Conservation (phyloP, 2,113 vertebrate genomes). For the Ancistrus triradiatus region DNA sequence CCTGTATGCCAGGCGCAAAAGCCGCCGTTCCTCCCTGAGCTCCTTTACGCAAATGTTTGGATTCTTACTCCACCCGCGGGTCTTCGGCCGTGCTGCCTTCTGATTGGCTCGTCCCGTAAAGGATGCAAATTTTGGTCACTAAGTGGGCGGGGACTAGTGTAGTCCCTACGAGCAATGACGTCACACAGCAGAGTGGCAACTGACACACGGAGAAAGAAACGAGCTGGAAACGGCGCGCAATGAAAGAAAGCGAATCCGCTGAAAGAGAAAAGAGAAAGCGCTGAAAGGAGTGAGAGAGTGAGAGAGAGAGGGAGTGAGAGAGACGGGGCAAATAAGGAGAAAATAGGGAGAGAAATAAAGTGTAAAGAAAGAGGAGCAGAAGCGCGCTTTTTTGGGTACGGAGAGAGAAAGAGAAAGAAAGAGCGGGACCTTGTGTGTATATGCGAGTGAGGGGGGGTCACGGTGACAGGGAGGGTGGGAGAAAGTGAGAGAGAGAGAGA, state of each 20-base stretch:
- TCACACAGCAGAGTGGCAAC: conserved; percentile 58
- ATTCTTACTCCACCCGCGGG: conserved; percentile 58
- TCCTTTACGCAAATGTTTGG: conserved; percentile 62
- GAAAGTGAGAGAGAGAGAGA: conserved; percentile 37
- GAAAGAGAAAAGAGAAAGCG: conserved; percentile 34
- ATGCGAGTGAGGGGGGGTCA: conserved; percentile 34
- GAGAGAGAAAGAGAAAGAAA: conserved; percentile 8
- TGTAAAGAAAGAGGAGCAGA: neutral
- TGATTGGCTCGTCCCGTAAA: conserved; percentile 54
- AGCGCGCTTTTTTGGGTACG: neutral
- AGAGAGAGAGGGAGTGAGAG: conserved; percentile 8
- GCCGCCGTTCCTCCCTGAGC: conserved; percentile 39
- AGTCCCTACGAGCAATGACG: conserved; percentile 53
- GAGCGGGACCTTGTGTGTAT: conserved; percentile 33
- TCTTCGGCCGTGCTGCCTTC: conserved; percentile 43
- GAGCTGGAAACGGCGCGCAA: conserved; percentile 35
- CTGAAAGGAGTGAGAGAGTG: neutral
- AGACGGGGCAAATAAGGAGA: neutral
- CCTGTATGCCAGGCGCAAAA: conserved; percentile 11
- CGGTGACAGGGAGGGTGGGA: conserved; percentile 39
- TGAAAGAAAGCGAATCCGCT: conserved; percentile 50
- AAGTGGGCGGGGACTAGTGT: conserved; percentile 42
- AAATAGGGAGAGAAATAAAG: conserved; percentile 18
- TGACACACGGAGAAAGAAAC: conserved; percentile 45
- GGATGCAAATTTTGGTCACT: conserved; percentile 57